Conservation (phyloP, 2,113 vertebrate species). For the Phylloscopus whistleri region DNA sequence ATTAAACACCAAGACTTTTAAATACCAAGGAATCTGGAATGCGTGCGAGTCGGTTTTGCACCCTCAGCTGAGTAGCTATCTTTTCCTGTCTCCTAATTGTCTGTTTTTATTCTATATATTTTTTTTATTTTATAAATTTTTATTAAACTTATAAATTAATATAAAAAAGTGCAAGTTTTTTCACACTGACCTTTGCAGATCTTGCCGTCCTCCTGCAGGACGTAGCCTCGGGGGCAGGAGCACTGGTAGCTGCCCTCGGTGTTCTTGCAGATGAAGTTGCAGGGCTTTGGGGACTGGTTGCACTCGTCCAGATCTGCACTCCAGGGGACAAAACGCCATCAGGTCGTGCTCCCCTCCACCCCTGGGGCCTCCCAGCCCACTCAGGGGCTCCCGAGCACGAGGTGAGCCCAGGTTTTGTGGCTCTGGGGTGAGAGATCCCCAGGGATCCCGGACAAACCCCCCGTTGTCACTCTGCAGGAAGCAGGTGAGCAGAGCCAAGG, state of each 20-base stretch:
- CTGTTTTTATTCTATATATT: too few species aligned
- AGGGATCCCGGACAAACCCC: neutral
- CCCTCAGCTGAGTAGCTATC: too few species aligned
- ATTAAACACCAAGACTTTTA: too few species aligned
- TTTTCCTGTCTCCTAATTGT: too few species aligned
- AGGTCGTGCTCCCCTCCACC: neutral
- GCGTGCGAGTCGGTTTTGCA: too few species aligned
- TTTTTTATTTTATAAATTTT: too few species aligned
- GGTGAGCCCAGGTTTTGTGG: neutral
- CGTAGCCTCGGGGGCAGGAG: conserved; percentile 89
- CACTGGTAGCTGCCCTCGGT: conserved; percentile 93
- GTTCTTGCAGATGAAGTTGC: conserved; percentile 96
- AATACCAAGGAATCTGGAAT: too few species aligned
- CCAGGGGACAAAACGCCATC: neutral
- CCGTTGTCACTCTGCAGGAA: neutral
- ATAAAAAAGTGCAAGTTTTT: too few species aligned
- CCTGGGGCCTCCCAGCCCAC: neutral
- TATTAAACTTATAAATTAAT: too few species aligned
- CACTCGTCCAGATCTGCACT: conserved; percentile 90
- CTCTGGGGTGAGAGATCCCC: neutral
- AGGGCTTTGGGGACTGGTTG: conserved; percentile 85
- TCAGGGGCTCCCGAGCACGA: neutral
- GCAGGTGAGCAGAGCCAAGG: neutral
- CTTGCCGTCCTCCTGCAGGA: conserved; percentile 87
- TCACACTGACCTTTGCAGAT: conserved; percentile 95